These are phyloP conservation scores for Quiscalus mexicanus DNA, from an alignment of 2,113 vertebrate genomes.

Conservation along the genomic window DNA sequence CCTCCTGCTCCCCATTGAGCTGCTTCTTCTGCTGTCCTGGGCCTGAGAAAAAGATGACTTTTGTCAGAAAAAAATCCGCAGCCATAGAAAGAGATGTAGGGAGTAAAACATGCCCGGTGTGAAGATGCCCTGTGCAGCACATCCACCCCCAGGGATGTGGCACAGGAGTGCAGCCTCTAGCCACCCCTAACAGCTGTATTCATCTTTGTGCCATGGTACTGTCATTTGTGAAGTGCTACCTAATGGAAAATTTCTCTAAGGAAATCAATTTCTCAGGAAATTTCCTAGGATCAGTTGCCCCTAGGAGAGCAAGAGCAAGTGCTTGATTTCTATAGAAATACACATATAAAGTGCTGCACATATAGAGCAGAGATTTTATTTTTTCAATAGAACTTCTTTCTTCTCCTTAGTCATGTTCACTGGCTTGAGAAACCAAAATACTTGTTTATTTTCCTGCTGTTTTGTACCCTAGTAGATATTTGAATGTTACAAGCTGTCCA, in stretches of 20 bases:
- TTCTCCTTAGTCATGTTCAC: background rate
- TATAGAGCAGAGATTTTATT: background rate
- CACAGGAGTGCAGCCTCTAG: background rate
- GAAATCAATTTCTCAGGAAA: background rate
- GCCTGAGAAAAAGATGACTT: background rate
- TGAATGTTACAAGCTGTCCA: background rate
- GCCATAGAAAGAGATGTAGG: background rate
- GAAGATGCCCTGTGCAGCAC: background rate
- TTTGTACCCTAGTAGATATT: background rate
- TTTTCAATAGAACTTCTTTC: background rate
- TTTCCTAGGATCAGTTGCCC: background rate
- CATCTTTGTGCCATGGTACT: background rate
- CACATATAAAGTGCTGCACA: background rate
- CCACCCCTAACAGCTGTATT: background rate
- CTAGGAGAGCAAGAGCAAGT: background rate
- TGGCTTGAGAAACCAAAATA: slow-evolving; percentile 20
- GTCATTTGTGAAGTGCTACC: background rate
- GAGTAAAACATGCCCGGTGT: background rate
- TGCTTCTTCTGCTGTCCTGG: background rate
- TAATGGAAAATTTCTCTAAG: background rate
- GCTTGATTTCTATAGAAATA: background rate
- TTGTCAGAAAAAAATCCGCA: background rate
- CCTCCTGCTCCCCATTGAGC: background rate
- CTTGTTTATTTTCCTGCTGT: background rate
- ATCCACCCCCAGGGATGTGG: background rate